These are phyloP conservation scores for Darevskia mixta DNA, from an alignment of 2,797 vertebrate species.

Conservation along the genomic window DNA sequence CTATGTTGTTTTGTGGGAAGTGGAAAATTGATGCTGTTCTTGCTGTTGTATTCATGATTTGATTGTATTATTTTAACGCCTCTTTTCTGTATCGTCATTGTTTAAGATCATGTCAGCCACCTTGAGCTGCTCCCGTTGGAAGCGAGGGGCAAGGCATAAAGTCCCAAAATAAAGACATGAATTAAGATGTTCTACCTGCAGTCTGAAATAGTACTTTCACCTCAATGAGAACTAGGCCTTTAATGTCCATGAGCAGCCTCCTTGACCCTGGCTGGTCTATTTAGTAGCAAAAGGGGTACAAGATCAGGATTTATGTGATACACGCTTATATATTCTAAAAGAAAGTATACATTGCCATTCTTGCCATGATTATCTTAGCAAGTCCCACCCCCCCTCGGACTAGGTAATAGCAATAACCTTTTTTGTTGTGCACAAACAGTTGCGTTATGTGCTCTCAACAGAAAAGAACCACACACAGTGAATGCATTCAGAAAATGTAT, in stretches of 20 bases:
- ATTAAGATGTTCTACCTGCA: background rate
- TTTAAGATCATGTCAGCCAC: background rate
- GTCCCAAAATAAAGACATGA: background rate
- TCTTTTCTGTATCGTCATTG: background rate
- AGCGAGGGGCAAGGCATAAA: background rate
- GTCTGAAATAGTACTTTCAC: background rate
- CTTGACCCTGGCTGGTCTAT: background rate
- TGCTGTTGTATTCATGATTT: background rate
- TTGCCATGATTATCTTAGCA: constrained; percentile 63
- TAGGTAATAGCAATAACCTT: constrained; percentile 17
- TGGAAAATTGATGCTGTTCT: background rate
- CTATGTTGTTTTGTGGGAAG: background rate
- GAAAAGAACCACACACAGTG: constrained; percentile 57
- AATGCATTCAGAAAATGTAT: constrained; percentile 52
- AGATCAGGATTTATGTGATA: constrained; percentile 57
- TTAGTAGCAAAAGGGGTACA: constrained; percentile 45
- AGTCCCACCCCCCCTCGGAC: constrained; percentile 10
- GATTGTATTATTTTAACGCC: background rate
- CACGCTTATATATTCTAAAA: constrained; percentile 44
- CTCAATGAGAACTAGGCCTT: background rate
- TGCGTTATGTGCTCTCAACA: constrained; percentile 32
- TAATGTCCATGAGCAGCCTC: constrained; percentile 13
- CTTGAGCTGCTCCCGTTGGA: background rate
- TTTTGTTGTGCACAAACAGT: constrained; percentile 53
- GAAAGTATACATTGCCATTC: constrained; percentile 45